Evolutionary conservation across 2,888 invertebrate genomes (phyloP), one percentile per base, ranked within the genome.

Genomic region (Tenthredo notha): DNA sequence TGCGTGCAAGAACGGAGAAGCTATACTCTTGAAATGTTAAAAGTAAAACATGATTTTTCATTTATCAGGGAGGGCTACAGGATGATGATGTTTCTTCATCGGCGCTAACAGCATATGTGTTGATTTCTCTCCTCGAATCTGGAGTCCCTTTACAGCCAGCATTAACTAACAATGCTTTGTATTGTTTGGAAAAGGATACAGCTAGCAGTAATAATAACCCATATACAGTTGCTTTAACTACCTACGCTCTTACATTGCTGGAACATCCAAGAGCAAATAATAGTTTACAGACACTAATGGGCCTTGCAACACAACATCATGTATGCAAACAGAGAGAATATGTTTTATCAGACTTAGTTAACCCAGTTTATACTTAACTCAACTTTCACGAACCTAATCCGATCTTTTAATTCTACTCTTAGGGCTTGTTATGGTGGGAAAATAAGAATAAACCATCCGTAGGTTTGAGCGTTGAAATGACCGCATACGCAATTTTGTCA

Each of bases 21-120:
- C n/a, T 54, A n/a, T 50, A 54, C 54, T 29, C n/a, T n/a, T 18
- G 2, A 0, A 33, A 77, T 54, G 4, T 25, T 21, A 10, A 61
- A 61, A 61, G 4, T 21, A 4, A 25, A 61, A 65, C 25, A 43
- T 25, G n/a, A 47, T 54, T 29, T 58, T 72, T 75, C 58, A 37
- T 29, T 25, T 61, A 18, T 70, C 65, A 92, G 91, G 92, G 92
- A 47, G 92, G 92, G 29, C 87, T 93, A 21, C 89, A 92, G 85
- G 91, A 92, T 72, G 91, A 92, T 33, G 91, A 90, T 70, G 90
- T 89, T 29, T 92, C 91, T 33, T 91, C 95, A 50, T 95, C 96
- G 0, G 96, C 96, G 0, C 93, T 97, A 72, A 96, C 97, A 0
- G 96, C 97, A 0, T 97, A 96, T 92, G 96, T 96, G 70, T 93